phyloP scores from a whole-genome alignment of 2,113 vertebrate species.

The Xiphorhynchus elegans region DNA sequence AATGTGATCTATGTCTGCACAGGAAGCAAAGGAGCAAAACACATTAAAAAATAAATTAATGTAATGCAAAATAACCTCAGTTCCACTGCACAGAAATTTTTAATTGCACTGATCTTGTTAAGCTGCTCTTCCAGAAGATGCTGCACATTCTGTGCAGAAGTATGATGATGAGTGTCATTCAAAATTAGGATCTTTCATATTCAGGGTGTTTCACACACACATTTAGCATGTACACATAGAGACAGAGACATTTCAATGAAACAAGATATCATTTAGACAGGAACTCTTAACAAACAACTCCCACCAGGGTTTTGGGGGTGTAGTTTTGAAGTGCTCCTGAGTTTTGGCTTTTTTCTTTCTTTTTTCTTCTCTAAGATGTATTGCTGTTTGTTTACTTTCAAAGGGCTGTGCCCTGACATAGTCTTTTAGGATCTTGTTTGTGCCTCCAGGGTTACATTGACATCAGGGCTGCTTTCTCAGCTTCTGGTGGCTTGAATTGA shows the following conservation, averaged over 20 bases:
- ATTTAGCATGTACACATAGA: background rate
- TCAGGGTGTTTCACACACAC: background rate
- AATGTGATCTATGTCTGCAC: constrained; percentile 60
- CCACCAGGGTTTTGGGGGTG: background rate
- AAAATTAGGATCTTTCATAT: background rate
- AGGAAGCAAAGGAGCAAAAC: constrained; percentile 50
- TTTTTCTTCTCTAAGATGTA: background rate
- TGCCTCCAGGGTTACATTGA: background rate
- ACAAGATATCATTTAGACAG: background rate
- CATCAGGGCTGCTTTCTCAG: background rate
- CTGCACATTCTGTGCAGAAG: background rate
- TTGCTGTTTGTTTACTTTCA: background rate
- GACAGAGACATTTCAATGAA: background rate
- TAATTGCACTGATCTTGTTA: constrained; percentile 46
- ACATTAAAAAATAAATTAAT: constrained; percentile 52
- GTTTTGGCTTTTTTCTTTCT: background rate
- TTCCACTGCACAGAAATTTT: constrained; percentile 35
- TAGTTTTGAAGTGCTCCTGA: background rate
- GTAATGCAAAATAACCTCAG: constrained; percentile 42
- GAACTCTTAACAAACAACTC: background rate
- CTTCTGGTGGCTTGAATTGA: background rate
- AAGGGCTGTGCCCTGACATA: background rate
- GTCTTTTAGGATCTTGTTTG: background rate
- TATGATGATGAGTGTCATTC: background rate
- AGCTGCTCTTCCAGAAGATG: constrained; percentile 5